A percentile compares a stretch with the other conserved stretches of the same genome.
Evolutionary conservation across 1,140 invertebrate species (phyloP).

Genomic region (Macrotrachela quadricornifera): DNA sequence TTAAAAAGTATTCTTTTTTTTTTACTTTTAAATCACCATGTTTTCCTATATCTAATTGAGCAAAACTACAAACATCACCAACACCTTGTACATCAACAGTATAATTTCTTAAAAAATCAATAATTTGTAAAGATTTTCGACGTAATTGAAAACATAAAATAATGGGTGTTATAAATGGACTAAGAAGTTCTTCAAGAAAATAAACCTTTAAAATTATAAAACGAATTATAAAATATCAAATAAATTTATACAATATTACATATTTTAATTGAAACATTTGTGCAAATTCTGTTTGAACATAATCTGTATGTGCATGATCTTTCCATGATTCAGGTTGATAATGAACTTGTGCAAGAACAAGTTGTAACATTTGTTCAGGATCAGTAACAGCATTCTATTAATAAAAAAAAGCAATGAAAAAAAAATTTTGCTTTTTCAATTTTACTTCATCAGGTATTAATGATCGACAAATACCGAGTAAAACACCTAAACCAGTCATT

Average conservation of each 20-base stretch:
- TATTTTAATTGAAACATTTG: constrained; percentile 76
- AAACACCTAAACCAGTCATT: constrained; percentile 53
- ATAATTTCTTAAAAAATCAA: constrained; percentile 88
- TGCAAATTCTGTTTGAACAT: constrained; percentile 60
- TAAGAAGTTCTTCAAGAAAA: constrained; percentile 67
- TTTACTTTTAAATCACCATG: constrained; percentile 53
- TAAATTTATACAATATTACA: constrained; percentile 30
- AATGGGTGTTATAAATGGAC: constrained; percentile 74
- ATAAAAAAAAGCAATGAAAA: too few species aligned
- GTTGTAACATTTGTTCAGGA: constrained; percentile 64
- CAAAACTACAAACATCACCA: constrained; percentile 92
- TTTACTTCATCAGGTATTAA: constrained; percentile 34
- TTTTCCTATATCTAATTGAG: constrained; percentile 71
- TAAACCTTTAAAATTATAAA: constrained; percentile 28
- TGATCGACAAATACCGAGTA: constrained; percentile 41
- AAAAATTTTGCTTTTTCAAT: constrained; percentile 6
- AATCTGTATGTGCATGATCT: constrained; percentile 64
- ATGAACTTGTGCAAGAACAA: constrained; percentile 74
- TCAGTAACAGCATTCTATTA: constrained; percentile 53
- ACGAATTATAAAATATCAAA: constrained; percentile 24
- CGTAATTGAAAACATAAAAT: constrained; percentile 56
- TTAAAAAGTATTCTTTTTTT: too few species aligned
- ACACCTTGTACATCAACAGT: constrained; percentile 83
- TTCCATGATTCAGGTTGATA: constrained; percentile 80
- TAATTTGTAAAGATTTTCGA: constrained; percentile 57